Conservation (phyloP, 2,888 invertebrate species). For the Pegoplata infirma region DNA sequence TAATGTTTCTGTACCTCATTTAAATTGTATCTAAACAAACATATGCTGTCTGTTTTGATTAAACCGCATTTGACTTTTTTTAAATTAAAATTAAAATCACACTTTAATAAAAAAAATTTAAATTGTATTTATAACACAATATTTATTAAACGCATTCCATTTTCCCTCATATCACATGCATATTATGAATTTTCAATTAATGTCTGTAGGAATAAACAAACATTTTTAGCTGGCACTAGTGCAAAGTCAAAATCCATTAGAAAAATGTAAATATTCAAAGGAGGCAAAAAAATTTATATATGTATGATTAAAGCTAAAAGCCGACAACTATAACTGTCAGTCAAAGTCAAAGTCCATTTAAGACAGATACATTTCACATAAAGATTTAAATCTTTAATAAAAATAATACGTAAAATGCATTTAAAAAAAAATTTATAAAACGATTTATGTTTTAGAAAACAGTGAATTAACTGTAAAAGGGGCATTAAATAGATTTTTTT, state of each 20-base stretch:
- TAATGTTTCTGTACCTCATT: too few relatives aligned
- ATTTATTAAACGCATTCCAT: background rate
- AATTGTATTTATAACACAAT: background rate
- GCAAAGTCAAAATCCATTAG: conserved; percentile 32
- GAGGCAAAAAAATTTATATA: too few relatives aligned
- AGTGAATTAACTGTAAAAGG: too few relatives aligned
- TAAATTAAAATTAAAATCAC: too few relatives aligned
- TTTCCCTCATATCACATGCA: background rate
- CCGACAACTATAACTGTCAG: conserved; percentile 48
- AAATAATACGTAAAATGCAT: conserved; percentile 31
- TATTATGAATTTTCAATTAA: conserved; percentile 2
- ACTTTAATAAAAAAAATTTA: too few relatives aligned
- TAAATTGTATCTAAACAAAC: too few relatives aligned
- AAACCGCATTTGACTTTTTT: too few relatives aligned
- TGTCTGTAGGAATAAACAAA: background rate
- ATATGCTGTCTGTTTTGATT: too few relatives aligned
- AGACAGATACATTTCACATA: conserved; percentile 42
- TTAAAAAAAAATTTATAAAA: too few relatives aligned
- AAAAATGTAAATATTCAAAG: conserved; percentile 31
- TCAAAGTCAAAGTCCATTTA: conserved; percentile 55
- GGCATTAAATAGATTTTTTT: too few relatives aligned
- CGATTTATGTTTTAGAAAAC: too few relatives aligned
- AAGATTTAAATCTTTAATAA: conserved; percentile 39
- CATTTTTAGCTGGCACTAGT: conserved; percentile 35
- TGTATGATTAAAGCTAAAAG: conserved; percentile 53